Evolutionary conservation across 2,888 invertebrate species (phyloP).

Genomic region (Micoletzkya japonica): DNA sequence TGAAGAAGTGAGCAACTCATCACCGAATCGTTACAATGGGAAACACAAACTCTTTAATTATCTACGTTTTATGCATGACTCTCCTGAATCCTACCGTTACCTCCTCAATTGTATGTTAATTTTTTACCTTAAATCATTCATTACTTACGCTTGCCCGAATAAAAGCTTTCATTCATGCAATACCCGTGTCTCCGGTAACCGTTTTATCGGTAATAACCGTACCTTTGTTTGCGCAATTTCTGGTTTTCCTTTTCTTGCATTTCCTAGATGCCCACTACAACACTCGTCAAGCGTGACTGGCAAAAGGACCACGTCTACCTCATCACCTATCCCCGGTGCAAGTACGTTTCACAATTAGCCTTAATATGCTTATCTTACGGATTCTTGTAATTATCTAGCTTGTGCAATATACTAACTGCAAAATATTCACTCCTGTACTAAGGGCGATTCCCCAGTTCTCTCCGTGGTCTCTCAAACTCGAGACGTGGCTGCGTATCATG

Average conservation of each 20-base stretch:
- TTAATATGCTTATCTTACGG: neutral
- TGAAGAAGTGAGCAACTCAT: slow-evolving; percentile 4
- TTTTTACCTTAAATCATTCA: neutral
- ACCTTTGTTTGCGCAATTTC: neutral
- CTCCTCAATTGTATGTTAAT: too few relatives aligned
- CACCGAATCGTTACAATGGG: neutral
- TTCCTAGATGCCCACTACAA: slow-evolving; percentile 40
- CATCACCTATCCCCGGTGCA: slow-evolving; percentile 67
- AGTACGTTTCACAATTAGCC: neutral
- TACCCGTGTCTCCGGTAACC: too few relatives aligned
- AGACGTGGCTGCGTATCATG: neutral
- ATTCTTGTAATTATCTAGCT: neutral
- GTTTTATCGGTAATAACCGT: neutral
- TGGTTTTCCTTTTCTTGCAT: neutral
- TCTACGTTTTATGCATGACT: neutral
- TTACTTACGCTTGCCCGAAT: neutral
- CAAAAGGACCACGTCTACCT: slow-evolving; percentile 81
- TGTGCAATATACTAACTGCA: too few relatives aligned
- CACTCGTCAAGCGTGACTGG: slow-evolving; percentile 57
- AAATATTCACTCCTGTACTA: neutral
- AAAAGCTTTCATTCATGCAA: too few relatives aligned
- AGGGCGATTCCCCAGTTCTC: neutral
- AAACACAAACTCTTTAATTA: neutral
- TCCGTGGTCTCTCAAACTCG: slow-evolving; percentile 2
- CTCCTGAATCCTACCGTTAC: too few relatives aligned